Evolutionary conservation across 2,113 vertebrate genomes (phyloP), one percentile per base, ranked within the genome.

Genomic region (Osmerus eperlanus): DNA sequence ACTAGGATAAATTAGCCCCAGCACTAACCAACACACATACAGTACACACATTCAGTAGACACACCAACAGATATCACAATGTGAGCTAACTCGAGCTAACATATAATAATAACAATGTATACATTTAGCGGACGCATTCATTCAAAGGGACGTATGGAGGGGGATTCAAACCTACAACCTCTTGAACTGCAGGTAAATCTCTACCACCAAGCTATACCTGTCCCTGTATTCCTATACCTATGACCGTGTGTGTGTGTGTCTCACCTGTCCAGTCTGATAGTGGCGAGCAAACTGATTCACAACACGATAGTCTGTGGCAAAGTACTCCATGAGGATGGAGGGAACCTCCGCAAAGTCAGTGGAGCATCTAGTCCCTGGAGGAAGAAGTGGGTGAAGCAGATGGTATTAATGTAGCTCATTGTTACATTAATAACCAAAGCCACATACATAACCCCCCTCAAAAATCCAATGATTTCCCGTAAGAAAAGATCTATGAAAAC

Each of bases 341-440:
- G 94, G 95, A 47, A 96, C 94, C 88, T 96, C 95, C 7, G 94
- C 94, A 81, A 96, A 96, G 86, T 96, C 95, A 36, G 95, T 96
- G 16, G 94, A 73, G 85, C 95, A 96, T 72, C 95, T 90, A 59
- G 95, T 96, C 70, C 94, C 95, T 96, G 65, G 36, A 3, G 14
- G 56, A 29, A 65, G 75, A 72, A 61, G 32, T 13, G 28, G 8
- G 28, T 6, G 3, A 15, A 56, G 14, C 54, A 56, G 6, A 56
- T 32, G 23, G 0, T 62, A 29, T 18, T 3, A 56, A 18, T 16
- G n/a, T 56, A 47, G 7, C 41, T 47, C 41, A 47, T 12, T 47
- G 41, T 47, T 47, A 5, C 41, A 47, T 6, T 41, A 9, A 41
- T 7, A 47, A 11, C 41, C 7, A 11, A 47, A 47, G 12, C 41